Base-by-base conservation (phyloP, 2,113 vertebrate genomes). In the Neogobius melanostomus region DNA sequence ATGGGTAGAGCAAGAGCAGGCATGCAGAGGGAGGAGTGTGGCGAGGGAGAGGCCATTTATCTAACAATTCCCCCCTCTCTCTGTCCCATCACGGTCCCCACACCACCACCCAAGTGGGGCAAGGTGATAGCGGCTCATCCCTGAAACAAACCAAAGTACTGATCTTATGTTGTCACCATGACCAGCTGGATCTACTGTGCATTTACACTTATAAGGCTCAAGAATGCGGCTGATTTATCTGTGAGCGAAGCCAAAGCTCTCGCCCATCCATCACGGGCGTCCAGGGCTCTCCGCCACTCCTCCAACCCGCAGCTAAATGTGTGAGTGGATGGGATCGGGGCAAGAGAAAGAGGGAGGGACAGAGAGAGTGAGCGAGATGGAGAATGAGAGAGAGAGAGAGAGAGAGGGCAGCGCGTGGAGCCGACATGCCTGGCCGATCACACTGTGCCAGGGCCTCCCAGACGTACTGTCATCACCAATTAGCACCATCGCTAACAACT, bases 31-130 rank as follows among this genome's bases (percentile, higher is more conserved):
- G 79, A 75, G 80, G 80, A 80, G 67, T 36, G 61, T 36, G 80
- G 74, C 5, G n/a, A 64, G 21, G 61, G 54, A 76, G 82, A 88
- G 81, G 79, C 86, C 84, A 89, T 91, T 86, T 85, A 90, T 92
- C 88, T 85, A 21, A 57, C 70, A 48, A 11, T 45, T n/a, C 48
- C 43, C 43, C 45, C 54, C 65, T 14, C 52, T 47, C 68, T 50
- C 64, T 44, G 66, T 61, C 48, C n/a, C 62, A 10, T 15, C 42
- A 17, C 48, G 64, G 45, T 51, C 62, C 57, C 47, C 16, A 54
- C 57, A 66, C 36, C 36, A 54, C 57, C 44, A 48, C 68, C 74
- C 70, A 74, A 57, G 65, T 78, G 87, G 91, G 82, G 71, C 74
- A 81, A 89, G 87, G 90, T 86, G 87, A 89, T 85, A 72, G 70